Conservation (phyloP, 2,888 invertebrate genomes). For the Alloplasta piceator region DNA sequence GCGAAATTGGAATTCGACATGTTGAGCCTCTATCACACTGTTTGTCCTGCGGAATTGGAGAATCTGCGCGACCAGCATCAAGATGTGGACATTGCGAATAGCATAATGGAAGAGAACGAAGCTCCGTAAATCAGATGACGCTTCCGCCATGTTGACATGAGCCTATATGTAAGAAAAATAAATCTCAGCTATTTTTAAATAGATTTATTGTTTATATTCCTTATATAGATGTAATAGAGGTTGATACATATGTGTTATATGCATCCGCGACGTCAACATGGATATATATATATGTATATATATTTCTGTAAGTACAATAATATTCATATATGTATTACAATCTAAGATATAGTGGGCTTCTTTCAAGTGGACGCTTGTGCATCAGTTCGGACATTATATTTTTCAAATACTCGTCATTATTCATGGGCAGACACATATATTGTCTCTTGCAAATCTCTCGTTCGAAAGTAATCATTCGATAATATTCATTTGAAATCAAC, state of each 20-base stretch:
- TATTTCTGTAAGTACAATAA: conserved; percentile 49
- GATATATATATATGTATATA: conserved; percentile 69
- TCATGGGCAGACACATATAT: not conserved
- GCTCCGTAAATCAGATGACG: not conserved
- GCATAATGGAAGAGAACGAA: conserved; percentile 13
- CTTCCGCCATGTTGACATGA: not conserved
- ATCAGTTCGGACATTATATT: conserved; percentile 21
- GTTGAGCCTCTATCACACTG: conserved; percentile 68
- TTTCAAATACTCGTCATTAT: conserved; percentile 14
- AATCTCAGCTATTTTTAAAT: conserved; percentile 65
- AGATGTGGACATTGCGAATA: conserved; percentile 13
- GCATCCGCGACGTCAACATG: conserved; percentile 71
- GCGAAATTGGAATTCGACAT: conserved; percentile 69
- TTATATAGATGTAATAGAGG: conserved; percentile 62
- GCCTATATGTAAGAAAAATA: conserved; percentile 8
- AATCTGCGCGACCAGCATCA: conserved; percentile 46
- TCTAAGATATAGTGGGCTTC: conserved; percentile 15
- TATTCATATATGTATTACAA: conserved; percentile 31
- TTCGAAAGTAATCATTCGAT: not conserved
- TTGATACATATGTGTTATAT: conserved; percentile 68
- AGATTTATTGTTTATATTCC: conserved; percentile 66
- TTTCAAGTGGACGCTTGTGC: conserved; percentile 28
- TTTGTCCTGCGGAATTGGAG: conserved; percentile 67
- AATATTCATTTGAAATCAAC: not conserved
- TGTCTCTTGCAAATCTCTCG: not conserved